These are phyloP conservation scores for Bruchidius siliquastri DNA, from an alignment of 2,888 invertebrate species.

Conservation along the genomic window DNA sequence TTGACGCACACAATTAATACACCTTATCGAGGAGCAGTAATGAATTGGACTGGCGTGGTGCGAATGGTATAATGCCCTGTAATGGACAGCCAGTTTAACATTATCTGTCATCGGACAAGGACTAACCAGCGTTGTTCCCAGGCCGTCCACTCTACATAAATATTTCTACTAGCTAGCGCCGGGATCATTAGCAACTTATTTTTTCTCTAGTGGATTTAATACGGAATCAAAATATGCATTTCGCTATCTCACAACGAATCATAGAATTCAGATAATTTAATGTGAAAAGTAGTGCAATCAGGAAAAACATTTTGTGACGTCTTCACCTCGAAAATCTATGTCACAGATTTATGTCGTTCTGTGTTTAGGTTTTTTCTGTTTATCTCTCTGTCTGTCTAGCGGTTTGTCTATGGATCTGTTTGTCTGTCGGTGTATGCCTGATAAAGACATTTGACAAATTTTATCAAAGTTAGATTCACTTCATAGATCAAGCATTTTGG, in stretches of 20 bases:
- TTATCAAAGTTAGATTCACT: too few species aligned
- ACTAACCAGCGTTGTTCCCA: constrained; percentile 15
- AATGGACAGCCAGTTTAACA: constrained; percentile 6
- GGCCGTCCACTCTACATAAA: not conserved
- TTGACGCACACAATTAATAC: constrained; percentile 17
- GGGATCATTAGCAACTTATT: not conserved
- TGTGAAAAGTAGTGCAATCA: too few species aligned
- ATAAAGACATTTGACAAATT: too few species aligned
- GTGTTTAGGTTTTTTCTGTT: too few species aligned
- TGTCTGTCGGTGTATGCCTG: too few species aligned
- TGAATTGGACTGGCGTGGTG: constrained; percentile 11
- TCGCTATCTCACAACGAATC: not conserved
- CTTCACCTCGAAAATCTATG: too few species aligned
- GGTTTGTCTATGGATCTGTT: too few species aligned
- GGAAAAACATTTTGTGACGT: too few species aligned
- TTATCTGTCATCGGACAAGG: constrained; percentile 9
- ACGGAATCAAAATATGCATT: not conserved
- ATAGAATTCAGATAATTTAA: not conserved
- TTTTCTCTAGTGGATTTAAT: not conserved
- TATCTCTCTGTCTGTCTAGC: too few species aligned
- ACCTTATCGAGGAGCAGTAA: constrained; percentile 5
- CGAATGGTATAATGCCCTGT: constrained; percentile 1
- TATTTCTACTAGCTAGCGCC: not conserved
- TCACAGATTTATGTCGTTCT: too few species aligned
- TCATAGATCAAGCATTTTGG: too few species aligned